A percentile compares a stretch with the other conserved stretches of the same genome.
Conservation (phyloP, 2,113 vertebrate species). For the Planiliza haematocheilus region DNA sequence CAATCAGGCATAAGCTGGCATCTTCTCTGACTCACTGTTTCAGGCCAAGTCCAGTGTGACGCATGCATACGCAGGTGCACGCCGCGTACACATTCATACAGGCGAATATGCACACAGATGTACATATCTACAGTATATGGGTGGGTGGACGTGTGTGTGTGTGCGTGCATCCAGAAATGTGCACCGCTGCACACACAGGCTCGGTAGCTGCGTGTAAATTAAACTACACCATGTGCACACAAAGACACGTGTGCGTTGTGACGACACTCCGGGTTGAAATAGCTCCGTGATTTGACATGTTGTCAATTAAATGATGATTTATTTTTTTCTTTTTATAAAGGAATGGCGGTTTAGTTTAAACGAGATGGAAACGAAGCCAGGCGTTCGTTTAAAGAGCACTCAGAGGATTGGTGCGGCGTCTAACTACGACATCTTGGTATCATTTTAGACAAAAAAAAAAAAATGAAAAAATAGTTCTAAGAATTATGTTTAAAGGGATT, state of each 20-base stretch:
- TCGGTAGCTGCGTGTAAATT: too few species aligned
- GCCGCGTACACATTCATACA: neutral
- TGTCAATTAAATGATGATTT: too few species aligned
- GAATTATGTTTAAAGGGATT: neutral
- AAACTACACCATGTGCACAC: too few species aligned
- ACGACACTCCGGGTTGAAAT: too few species aligned
- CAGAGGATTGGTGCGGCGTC: neutral
- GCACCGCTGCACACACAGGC: too few species aligned
- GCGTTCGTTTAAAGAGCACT: neutral
- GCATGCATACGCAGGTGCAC: constrained; percentile 3
- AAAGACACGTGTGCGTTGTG: too few species aligned
- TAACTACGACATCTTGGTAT: neutral
- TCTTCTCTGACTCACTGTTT: constrained; percentile 50
- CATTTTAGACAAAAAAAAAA: neutral
- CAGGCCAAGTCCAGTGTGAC: constrained; percentile 29
- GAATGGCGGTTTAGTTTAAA: neutral
- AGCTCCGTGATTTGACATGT: too few species aligned
- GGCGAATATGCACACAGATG: neutral
- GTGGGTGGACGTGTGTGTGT: neutral
- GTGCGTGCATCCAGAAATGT: neutral
- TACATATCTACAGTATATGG: neutral
- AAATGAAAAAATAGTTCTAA: neutral
- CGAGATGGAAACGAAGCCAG: neutral
- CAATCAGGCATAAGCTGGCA: constrained; percentile 59
- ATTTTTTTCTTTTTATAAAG: too few species aligned